Percentiles rank a stretch among this genome's conserved stretches.
Evolutionary conservation across 2,888 invertebrate species (phyloP).

Genomic region (Liodrosophila aerea): DNA sequence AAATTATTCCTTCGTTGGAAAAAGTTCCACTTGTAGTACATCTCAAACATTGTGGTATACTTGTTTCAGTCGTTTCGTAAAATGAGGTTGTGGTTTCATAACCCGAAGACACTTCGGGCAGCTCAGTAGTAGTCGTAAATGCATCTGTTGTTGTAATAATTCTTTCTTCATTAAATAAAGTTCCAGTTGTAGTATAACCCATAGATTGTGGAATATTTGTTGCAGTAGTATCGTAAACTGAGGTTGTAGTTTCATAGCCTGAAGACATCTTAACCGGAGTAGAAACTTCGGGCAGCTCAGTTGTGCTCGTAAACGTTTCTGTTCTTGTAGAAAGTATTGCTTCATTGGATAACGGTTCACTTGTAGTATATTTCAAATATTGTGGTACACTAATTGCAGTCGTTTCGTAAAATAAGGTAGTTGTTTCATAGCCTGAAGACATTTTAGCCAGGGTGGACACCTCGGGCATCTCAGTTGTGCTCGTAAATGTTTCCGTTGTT

Average conservation of each 20-base stretch:
- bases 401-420: too few relatives aligned
- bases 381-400: too few relatives aligned
- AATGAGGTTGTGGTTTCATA: not conserved
- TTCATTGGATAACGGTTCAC: not conserved
- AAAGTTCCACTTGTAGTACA: too few relatives aligned
- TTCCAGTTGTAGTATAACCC: too few relatives aligned
- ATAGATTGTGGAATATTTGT: not conserved
- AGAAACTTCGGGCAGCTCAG: not conserved
- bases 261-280: not conserved
- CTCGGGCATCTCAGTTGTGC: slow-evolving; percentile 33
- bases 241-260: not conserved
- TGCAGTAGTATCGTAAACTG: not conserved
- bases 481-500: slow-evolving; percentile 16
- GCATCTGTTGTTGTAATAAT: not conserved
- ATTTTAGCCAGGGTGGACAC: slow-evolving; percentile 25
- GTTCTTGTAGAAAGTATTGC: not conserved
- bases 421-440: not conserved
- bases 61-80: not conserved
- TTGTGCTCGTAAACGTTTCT: not conserved
- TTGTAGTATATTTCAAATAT: too few relatives aligned
- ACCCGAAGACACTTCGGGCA: not conserved
- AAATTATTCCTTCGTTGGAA: not conserved
- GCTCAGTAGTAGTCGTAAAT: not conserved
- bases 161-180: not conserved
- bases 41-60: not conserved